phyloP scores from a whole-genome alignment of 1,140 invertebrate genomes.

The Ericerus pela region DNA sequence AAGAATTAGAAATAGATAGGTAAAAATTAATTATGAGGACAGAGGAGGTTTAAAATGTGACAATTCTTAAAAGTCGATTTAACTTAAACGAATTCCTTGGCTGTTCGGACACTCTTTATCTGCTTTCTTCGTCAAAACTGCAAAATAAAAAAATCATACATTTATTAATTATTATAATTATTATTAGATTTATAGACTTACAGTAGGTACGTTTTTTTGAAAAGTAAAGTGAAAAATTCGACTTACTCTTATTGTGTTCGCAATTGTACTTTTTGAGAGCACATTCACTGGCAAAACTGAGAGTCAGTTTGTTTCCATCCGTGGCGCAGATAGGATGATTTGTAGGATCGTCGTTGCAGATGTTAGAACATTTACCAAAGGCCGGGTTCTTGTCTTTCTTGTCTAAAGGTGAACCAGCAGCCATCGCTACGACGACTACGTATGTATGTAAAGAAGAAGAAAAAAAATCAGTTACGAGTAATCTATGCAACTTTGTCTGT shows the following conservation, averaged over 20 bases:
- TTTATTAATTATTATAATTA: too few species aligned
- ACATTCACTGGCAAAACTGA: constrained; percentile 23
- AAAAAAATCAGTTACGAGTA: too few species aligned
- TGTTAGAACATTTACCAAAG: constrained; percentile 2
- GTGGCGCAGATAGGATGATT: constrained; percentile 21
- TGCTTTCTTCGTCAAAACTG: background rate
- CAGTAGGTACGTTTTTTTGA: too few species aligned
- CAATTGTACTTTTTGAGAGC: constrained; percentile 23
- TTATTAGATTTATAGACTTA: too few species aligned
- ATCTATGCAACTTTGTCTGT: too few species aligned
- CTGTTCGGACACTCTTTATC: constrained; percentile 2
- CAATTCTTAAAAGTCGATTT: too few species aligned
- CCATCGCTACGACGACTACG: background rate
- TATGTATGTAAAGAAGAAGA: too few species aligned
- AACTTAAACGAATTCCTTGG: constrained; percentile 8
- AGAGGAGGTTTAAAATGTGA: too few species aligned
- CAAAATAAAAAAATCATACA: constrained; percentile 1
- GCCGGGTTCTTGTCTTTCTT: background rate
- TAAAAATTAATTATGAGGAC: too few species aligned
- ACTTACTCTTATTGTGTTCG: constrained; percentile 22
- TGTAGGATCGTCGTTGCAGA: background rate
- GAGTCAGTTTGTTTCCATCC: constrained; percentile 20
- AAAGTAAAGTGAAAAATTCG: too few species aligned
- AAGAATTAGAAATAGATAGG: too few species aligned
- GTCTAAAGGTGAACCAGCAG: background rate